Evolutionary conservation across 2,797 vertebrate genomes (phyloP).

Genomic region (Acropternis orthonyx): DNA sequence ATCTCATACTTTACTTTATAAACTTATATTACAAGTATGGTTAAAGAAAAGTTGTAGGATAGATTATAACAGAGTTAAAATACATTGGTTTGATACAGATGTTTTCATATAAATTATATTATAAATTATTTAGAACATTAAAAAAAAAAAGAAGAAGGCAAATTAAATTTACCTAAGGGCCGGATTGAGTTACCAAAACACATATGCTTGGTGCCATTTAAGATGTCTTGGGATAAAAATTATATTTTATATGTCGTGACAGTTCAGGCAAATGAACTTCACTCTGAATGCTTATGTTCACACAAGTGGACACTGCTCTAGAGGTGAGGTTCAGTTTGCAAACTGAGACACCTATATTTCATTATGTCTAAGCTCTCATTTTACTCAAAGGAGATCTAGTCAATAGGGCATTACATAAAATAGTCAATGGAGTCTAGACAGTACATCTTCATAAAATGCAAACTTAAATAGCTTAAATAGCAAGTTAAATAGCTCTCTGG

Average conservation of each 20-base stretch:
- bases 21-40: background rate
- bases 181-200: background rate
- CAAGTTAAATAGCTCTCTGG: background rate
- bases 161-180: background rate
- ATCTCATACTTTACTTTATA: background rate
- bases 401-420: background rate
- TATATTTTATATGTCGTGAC: background rate
- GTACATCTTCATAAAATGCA: background rate
- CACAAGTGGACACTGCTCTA: background rate
- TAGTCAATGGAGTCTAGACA: background rate
- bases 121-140: background rate
- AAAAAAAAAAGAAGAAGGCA: background rate
- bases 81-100: background rate
- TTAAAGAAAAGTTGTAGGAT: background rate
- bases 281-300: background rate
- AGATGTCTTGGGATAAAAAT: background rate
- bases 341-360: background rate
- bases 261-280: background rate
- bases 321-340: background rate
- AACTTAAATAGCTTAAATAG: background rate
- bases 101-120: background rate
- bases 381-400: background rate
- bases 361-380: background rate
- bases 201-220: background rate
- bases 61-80: background rate